A percentile compares a stretch with the other conserved stretches of the same genome.
Evolutionary conservation across 2,888 invertebrate genomes (phyloP).

Genomic region (Lysandra bellargus): DNA sequence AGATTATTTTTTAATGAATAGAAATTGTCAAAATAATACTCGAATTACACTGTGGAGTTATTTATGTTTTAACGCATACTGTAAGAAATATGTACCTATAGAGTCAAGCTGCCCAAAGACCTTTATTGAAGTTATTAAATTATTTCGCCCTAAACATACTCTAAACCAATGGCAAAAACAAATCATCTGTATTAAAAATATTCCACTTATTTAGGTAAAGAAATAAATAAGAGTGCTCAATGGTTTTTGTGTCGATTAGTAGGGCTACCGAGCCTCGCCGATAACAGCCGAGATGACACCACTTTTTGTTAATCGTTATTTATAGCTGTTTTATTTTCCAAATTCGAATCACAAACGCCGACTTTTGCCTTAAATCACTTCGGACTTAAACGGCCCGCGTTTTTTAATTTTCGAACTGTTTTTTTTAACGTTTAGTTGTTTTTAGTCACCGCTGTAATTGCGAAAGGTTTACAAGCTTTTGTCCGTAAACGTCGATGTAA

Average conservation of each 20-base stretch:
- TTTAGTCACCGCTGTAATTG: conserved; percentile 25
- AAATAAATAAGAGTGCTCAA: conserved; percentile 48
- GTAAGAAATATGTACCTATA: background rate
- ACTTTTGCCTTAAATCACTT: conserved; percentile 67
- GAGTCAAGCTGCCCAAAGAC: background rate
- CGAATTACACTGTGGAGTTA: background rate
- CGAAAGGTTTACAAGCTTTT: conserved; percentile 25
- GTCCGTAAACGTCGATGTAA: conserved; percentile 19
- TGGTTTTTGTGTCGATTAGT: conserved; percentile 50
- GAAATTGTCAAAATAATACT: background rate
- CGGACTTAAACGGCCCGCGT: conserved; percentile 51
- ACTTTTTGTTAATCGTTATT: conserved; percentile 78
- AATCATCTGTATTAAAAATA: background rate
- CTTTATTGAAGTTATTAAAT: background rate
- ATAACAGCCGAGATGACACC: conserved; percentile 77
- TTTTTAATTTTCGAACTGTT: conserved; percentile 49
- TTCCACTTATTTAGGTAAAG: background rate
- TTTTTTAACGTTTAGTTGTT: conserved; percentile 26
- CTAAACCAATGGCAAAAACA: background rate
- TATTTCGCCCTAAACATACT: background rate
- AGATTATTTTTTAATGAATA: background rate
- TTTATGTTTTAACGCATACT: no score
- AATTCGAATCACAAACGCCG: conserved; percentile 48
- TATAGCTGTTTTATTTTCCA: conserved; percentile 65
- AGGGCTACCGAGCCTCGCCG: conserved; percentile 50